phyloP scores from a whole-genome alignment of 2,888 invertebrate genomes.

The Adela reaumurella region DNA sequence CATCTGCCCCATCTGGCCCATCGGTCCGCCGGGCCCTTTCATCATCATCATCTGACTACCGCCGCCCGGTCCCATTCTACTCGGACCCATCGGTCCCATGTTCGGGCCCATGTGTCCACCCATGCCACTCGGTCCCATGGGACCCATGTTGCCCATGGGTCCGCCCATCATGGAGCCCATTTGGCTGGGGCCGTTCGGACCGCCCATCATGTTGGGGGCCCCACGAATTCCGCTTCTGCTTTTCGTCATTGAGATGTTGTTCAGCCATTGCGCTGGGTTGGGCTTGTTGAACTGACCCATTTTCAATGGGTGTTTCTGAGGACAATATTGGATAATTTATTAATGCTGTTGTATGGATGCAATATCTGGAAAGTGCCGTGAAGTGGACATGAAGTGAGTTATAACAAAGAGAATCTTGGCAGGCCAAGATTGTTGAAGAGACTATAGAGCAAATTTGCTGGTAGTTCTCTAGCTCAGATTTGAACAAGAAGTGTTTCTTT shows the following conservation, averaged over 20 bases:
- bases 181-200: conserved; percentile 31
- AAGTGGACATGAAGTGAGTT: too few relatives aligned
- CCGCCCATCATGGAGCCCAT: conserved; percentile 44
- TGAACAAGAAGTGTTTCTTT: too few relatives aligned
- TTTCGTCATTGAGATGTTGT: conserved; percentile 73
- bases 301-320: conserved; percentile 86
- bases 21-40: conserved; percentile 43
- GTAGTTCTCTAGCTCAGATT: too few relatives aligned
- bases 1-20: conserved; percentile 34
- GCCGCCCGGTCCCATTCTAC: conserved; percentile 41
- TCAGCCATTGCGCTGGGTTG: conserved; percentile 77
- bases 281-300: conserved; percentile 83
- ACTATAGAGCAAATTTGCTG: too few relatives aligned
- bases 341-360: too few relatives aligned
- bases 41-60: conserved; percentile 50
- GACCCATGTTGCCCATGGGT: conserved; percentile 48
- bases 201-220: conserved; percentile 51
- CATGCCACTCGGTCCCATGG: conserved; percentile 44
- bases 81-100: conserved; percentile 38
- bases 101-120: conserved; percentile 44
- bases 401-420: conserved; percentile 17
- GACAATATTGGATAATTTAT: too few relatives aligned
- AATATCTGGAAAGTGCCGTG: too few relatives aligned
- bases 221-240: conserved; percentile 62
- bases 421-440: too few relatives aligned